These are phyloP conservation scores for Habrosyne pyritoides DNA, from an alignment of 2,888 invertebrate genomes.

Conservation along the genomic window DNA sequence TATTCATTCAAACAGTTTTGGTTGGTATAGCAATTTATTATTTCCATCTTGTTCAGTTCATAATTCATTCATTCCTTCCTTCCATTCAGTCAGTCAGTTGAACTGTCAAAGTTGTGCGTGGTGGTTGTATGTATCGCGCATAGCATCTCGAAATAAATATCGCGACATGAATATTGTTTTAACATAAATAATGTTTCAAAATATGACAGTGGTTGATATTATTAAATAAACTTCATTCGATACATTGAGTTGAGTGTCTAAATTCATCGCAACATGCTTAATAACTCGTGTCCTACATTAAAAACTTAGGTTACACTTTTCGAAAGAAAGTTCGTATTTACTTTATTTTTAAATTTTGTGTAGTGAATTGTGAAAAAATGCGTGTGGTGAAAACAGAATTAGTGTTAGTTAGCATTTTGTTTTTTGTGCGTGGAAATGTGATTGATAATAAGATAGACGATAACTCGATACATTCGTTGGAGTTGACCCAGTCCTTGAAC, in stretches of 20 bases:
- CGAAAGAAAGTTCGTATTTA: constrained; percentile 71
- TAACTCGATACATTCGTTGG: constrained; percentile 72
- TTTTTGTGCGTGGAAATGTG: constrained; percentile 57
- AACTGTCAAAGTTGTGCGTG: constrained; percentile 12
- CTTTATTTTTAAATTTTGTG: constrained; percentile 45
- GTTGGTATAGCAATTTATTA: no score
- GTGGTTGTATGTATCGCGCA: constrained; percentile 5
- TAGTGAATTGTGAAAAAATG: constrained; percentile 60
- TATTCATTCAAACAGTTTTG: no score
- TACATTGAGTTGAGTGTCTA: background rate
- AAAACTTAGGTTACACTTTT: constrained; percentile 47
- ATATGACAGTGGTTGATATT: constrained; percentile 8
- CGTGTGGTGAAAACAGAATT: constrained; percentile 44
- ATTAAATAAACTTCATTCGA: constrained; percentile 27
- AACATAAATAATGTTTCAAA: background rate
- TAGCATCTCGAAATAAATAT: background rate
- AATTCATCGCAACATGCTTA: background rate
- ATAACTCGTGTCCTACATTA: constrained; percentile 61
- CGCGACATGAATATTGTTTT: background rate
- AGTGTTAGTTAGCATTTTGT: constrained; percentile 52
- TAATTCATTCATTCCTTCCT: constrained; percentile 22
- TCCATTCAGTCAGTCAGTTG: constrained; percentile 25
- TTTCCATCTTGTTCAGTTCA: background rate
- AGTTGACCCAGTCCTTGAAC: constrained; percentile 85
- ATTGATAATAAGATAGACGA: constrained; percentile 53